A percentile compares a stretch with the other conserved stretches of the same genome.
These are phyloP conservation scores for Hepsetus odoe DNA, from an alignment of 2,113 vertebrate genomes.

Conservation along the genomic window DNA sequence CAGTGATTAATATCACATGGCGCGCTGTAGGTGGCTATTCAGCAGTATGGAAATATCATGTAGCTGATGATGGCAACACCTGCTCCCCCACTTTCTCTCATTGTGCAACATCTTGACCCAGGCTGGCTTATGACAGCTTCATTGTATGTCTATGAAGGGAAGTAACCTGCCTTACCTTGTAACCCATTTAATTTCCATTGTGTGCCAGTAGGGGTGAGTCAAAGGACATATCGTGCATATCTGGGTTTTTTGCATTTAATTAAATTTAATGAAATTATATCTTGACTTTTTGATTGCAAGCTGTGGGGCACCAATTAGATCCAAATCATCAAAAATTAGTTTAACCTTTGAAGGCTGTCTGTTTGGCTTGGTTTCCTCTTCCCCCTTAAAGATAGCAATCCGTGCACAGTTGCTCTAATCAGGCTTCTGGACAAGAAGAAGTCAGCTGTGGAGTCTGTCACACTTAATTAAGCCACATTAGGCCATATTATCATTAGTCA, in stretches of 20 bases:
- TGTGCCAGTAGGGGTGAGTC: slow-evolving; percentile 9
- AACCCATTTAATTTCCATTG: slow-evolving; percentile 19
- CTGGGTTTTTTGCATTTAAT: slow-evolving; percentile 35
- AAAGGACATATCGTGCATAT: slow-evolving; percentile 2
- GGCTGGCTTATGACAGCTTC: neutral
- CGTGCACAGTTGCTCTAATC: slow-evolving; percentile 19
- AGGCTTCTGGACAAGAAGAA: slow-evolving; percentile 13
- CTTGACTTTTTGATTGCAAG: slow-evolving; percentile 46
- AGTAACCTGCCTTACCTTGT: neutral
- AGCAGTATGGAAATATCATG: slow-evolving; percentile 19
- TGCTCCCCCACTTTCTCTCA: neutral
- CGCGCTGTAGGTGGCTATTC: slow-evolving; percentile 24
- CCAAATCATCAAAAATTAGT: slow-evolving; percentile 46
- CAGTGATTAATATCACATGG: slow-evolving; percentile 29
- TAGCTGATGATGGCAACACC: slow-evolving; percentile 5
- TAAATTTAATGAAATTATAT: slow-evolving; percentile 50
- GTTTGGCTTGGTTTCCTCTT: slow-evolving; percentile 26
- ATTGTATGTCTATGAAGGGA: neutral
- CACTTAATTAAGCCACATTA: slow-evolving; percentile 46
- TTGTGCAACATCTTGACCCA: neutral
- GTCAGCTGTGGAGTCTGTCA: slow-evolving; percentile 13
- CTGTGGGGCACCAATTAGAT: slow-evolving; percentile 52
- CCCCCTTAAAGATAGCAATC: slow-evolving; percentile 21
- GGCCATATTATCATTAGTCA: slow-evolving; percentile 26
- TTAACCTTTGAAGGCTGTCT: slow-evolving; percentile 54